A percentile compares a stretch with the other conserved stretches of the same genome.
phyloP scores from a whole-genome alignment of 1,140 invertebrate genomes.

The Belonocnema kinseyi region DNA sequence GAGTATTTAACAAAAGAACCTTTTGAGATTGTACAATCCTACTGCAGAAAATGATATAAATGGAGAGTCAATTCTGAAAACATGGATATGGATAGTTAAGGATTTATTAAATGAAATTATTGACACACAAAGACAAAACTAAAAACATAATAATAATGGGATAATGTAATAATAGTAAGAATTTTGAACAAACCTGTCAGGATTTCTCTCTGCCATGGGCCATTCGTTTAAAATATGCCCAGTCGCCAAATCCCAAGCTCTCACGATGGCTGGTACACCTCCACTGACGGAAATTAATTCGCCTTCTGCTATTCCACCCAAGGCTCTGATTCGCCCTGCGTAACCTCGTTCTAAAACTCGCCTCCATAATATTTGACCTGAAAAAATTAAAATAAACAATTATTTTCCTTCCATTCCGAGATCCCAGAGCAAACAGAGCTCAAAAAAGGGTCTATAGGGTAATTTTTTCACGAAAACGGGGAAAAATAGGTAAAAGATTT shows the following conservation, averaged over 20 bases:
- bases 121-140: not conserved
- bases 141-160: not conserved
- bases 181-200: conserved; percentile 62
- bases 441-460: too few species aligned
- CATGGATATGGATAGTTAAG: conserved; percentile 40
- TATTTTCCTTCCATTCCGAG: conserved; percentile 2
- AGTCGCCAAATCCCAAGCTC: conserved; percentile 85
- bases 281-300: conserved; percentile 85
- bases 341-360: conserved; percentile 83
- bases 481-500: too few species aligned
- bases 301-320: conserved; percentile 78
- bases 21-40: conserved; percentile 69
- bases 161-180: not conserved
- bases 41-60: conserved; percentile 73
- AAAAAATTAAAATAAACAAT: conserved; percentile 34
- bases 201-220: conserved; percentile 71
- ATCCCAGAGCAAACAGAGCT: too few species aligned
- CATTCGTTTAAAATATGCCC: conserved; percentile 79
- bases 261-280: conserved; percentile 82
- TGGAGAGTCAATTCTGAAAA: conserved; percentile 71
- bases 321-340: conserved; percentile 68
- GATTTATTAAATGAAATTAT: conserved; percentile 17
- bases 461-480: too few species aligned
- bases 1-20: conserved; percentile 59
- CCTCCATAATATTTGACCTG: conserved; percentile 88